Conservation (phyloP, 2,113 vertebrate genomes). For the Hemicordylus capensis region DNA sequence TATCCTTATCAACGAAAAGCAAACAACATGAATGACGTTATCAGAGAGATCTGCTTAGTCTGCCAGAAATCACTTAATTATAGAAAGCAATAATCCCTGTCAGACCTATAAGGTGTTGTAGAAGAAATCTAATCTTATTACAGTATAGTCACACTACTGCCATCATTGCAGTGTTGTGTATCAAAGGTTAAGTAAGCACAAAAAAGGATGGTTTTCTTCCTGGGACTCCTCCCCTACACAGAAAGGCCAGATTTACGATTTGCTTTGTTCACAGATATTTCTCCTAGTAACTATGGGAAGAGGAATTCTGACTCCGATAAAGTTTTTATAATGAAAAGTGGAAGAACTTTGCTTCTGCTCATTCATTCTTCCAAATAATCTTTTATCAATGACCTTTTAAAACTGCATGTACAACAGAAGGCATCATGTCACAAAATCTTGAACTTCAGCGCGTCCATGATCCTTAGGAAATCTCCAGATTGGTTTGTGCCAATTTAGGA, state of each 20-base stretch:
- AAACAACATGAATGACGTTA: neutral
- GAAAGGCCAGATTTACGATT: slow-evolving; percentile 4
- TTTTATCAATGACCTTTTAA: neutral
- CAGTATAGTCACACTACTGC: neutral
- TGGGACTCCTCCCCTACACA: neutral
- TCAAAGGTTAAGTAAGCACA: neutral
- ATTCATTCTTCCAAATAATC: neutral
- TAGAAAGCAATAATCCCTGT: slow-evolving; percentile 10
- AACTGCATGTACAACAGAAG: neutral
- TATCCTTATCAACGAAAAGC: neutral
- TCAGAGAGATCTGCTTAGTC: neutral
- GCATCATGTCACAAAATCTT: neutral
- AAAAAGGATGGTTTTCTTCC: neutral
- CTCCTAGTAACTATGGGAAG: slow-evolving; percentile 37
- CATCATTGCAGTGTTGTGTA: neutral
- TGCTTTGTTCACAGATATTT: slow-evolving; percentile 10
- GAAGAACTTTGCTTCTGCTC: neutral
- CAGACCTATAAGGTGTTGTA: neutral
- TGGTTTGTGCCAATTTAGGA: too few relatives aligned
- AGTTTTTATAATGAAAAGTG: slow-evolving; percentile 34
- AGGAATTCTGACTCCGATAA: neutral
- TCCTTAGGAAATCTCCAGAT: neutral
- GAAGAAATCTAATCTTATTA: neutral
- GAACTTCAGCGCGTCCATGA: neutral
- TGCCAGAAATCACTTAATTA: slow-evolving; percentile 2